Conservation (phyloP, 2,797 vertebrate species). For the Danio aesculapii region DNA sequence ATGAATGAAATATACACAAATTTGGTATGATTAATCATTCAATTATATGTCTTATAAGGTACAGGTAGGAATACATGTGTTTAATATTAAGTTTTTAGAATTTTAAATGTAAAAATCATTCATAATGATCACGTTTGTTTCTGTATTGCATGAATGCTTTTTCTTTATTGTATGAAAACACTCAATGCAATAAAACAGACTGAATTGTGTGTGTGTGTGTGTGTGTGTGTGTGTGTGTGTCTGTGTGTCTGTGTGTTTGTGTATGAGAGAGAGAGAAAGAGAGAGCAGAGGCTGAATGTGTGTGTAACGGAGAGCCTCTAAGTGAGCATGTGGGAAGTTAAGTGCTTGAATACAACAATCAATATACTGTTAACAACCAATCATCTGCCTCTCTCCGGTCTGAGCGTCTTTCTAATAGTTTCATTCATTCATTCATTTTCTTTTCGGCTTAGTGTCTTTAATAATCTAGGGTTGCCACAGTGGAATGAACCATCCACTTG, state of each 20-base stretch:
- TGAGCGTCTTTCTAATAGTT: slow-evolving; percentile 2
- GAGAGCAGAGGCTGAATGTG: slow-evolving; percentile 4
- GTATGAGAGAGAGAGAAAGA: background rate
- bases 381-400: slow-evolving; percentile 17
- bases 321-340: slow-evolving; percentile 55
- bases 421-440: too few species aligned
- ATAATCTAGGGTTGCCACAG: too few species aligned
- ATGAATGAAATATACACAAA: too few species aligned
- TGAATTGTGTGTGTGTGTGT: background rate
- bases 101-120: too few species aligned
- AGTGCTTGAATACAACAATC: slow-evolving; percentile 58
- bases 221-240: too few species aligned
- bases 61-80: too few species aligned
- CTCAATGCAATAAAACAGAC: slow-evolving; percentile 1
- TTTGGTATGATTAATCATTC: too few species aligned
- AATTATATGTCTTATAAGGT: too few species aligned
- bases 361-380: slow-evolving; percentile 64
- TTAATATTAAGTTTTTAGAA: too few species aligned
- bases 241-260: background rate
- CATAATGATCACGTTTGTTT: background rate
- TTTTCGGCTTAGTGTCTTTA: too few species aligned
- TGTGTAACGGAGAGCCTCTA: slow-evolving; percentile 1
- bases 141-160: background rate
- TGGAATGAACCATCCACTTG: too few species aligned
- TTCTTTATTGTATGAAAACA: slow-evolving; percentile 17